These are phyloP conservation scores for Drosophila simulans DNA, from an alignment of 1,140 invertebrate species.

Conservation along the genomic window DNA sequence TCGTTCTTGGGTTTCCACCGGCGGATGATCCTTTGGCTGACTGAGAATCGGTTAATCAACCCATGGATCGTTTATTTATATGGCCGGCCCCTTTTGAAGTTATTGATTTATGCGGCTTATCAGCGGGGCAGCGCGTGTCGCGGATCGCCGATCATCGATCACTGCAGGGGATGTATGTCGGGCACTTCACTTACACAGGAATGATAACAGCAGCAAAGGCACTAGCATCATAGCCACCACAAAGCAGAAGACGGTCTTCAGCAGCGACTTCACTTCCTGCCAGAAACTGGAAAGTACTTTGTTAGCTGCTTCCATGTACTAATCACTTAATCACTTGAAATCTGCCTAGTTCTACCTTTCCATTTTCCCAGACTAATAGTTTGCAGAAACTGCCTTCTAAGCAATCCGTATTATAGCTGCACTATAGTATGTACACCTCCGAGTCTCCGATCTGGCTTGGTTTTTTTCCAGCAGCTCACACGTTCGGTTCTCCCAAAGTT, in stretches of 20 bases:
- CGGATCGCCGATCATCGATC: conserved; percentile 41
- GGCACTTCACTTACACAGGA: conserved; percentile 82
- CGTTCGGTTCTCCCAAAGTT: conserved; percentile 19
- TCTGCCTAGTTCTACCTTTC: conserved; percentile 45
- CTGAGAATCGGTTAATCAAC: conserved; percentile 68
- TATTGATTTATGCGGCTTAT: conserved; percentile 46
- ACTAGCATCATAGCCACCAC: conserved; percentile 69
- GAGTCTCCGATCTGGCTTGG: neutral
- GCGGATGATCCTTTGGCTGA: conserved; percentile 56
- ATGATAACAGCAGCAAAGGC: conserved; percentile 71
- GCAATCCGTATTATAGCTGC: conserved; percentile 32
- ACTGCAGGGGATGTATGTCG: conserved; percentile 27
- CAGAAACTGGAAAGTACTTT: conserved; percentile 49
- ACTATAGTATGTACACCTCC: conserved; percentile 29
- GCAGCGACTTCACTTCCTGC: conserved; percentile 67
- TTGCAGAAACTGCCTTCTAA: conserved; percentile 3
- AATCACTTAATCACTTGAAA: neutral
- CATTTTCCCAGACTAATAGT: conserved; percentile 31
- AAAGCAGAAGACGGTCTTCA: conserved; percentile 76
- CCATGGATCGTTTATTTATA: conserved; percentile 69
- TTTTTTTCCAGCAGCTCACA: neutral
- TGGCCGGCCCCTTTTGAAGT: conserved; percentile 57
- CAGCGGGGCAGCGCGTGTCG: conserved; percentile 39
- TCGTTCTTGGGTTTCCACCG: neutral
- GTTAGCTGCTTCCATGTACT: neutral